Conservation (phyloP, 2,888 invertebrate species). For the Trachelus troglodyta region DNA sequence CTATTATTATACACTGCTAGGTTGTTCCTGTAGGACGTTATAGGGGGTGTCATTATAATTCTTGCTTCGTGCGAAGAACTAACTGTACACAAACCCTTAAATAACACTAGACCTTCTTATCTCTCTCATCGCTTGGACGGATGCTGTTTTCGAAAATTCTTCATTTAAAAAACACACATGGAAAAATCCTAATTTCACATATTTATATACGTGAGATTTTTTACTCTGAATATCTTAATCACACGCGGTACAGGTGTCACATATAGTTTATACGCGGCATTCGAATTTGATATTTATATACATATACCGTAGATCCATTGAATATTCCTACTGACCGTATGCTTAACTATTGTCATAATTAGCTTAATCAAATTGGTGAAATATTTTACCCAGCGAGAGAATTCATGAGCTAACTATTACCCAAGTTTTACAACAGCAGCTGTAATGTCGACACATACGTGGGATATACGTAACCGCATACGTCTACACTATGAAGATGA, state of each 20-base stretch:
- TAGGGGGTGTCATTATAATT: slow-evolving; percentile 55
- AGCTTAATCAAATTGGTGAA: not conserved
- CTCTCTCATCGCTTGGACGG: slow-evolving; percentile 7
- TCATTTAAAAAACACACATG: not conserved
- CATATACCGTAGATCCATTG: not conserved
- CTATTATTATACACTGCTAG: not conserved
- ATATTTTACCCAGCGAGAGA: not conserved
- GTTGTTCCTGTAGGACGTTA: not conserved
- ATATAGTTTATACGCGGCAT: not conserved
- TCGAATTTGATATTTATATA: not conserved
- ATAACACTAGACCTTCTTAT: slow-evolving; percentile 23
- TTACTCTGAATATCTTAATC: not conserved
- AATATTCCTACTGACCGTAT: not conserved
- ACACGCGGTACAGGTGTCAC: not conserved
- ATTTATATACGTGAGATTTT: not conserved
- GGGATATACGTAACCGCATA: not conserved
- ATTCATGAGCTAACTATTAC: not conserved
- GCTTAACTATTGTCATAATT: not conserved
- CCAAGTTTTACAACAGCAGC: not conserved
- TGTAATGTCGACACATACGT: not conserved
- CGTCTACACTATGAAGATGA: slow-evolving; percentile 22
- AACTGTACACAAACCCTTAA: slow-evolving; percentile 54
- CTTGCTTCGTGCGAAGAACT: slow-evolving; percentile 48
- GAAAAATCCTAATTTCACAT: not conserved
- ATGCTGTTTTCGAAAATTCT: not conserved